Evolutionary conservation across 2,113 vertebrate genomes (phyloP), one percentile per base, ranked within the genome.

Genomic region (Bufo bufo): DNA sequence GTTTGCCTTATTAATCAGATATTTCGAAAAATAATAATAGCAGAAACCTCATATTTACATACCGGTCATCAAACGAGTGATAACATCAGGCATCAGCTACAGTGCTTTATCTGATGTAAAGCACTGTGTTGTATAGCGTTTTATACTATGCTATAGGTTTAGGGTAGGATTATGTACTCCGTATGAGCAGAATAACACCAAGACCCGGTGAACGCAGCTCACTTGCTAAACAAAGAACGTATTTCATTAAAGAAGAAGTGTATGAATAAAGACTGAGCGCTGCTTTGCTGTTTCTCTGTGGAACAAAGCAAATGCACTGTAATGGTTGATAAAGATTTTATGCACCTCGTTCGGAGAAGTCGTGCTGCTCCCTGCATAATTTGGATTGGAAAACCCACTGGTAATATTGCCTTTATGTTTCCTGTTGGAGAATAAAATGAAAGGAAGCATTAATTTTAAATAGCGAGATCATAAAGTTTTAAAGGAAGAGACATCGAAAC

Each of bases 331-430:
- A 84, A 84, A 84, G 82, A 71, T 58, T 85, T 85, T 77, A 85
- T 82, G 52, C 83, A 88, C 87, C 87, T 88, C 80, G 82, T 54
- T 77, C 69, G 54, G 45, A n/a, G 81, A 65, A 33, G 69, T n/a
- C 45, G 16, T 75, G 69, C 66, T 83, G 71, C 72, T 83, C 47
- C 58, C 80, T 88, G 69, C 80, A 84, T 88, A 88, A 63, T 84
- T 50, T 65, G 80, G 87, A 77, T 88, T 88, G 69, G 81, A 77
- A 45, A 88, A 88, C 47, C 87, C 87, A 83, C 72, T 50, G 71
- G 20, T 45, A 77, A 77, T 66, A 77, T 66, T 8, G 59, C n/a
- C 54, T 84, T 83, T 88, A 77, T 82, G 69, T 84, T 88, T 83
- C 77, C 87, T 88, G 54, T 52, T 66, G 77, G 63, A 81, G 69